A percentile compares a stretch with the other conserved stretches of the same genome.
These are phyloP conservation scores for Helicoverpa zea DNA, from an alignment of 1,140 invertebrate genomes.

Conservation along the genomic window DNA sequence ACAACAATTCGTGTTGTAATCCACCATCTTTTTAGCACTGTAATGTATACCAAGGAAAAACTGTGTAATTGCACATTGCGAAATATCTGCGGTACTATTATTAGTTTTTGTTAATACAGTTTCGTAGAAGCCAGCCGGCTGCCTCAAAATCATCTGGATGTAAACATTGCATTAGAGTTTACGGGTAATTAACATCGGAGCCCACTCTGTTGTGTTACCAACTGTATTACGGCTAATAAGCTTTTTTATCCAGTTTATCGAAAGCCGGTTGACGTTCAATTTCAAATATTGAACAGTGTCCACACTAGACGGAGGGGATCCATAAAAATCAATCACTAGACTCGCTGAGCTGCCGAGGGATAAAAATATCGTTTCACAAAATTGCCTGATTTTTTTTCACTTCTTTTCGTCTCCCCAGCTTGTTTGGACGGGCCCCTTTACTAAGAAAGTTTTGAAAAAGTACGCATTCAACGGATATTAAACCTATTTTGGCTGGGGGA, in stretches of 20 bases:
- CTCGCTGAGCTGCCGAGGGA: conserved; percentile 27
- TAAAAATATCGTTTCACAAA: conserved; percentile 23
- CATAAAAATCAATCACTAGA: conserved; percentile 38
- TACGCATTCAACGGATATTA: conserved; percentile 24
- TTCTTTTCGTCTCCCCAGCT: conserved; percentile 30
- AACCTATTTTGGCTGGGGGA: conserved; percentile 4
- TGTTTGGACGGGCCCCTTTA: conserved; percentile 40
- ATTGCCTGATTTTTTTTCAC: conserved; percentile 8
- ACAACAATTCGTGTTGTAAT: conserved; percentile 41
- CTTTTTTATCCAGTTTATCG: not conserved
- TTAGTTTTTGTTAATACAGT: conserved; percentile 35
- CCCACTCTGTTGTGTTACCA: not conserved
- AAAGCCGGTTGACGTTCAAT: conserved; percentile 20
- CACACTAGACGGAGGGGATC: conserved; percentile 6
- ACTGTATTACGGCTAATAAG: not conserved
- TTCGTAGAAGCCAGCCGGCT: conserved; percentile 36
- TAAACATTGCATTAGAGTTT: conserved; percentile 28
- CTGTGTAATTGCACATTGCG: conserved; percentile 51
- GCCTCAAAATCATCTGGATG: conserved; percentile 45
- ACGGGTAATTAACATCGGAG: conserved; percentile 33
- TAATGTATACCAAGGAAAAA: conserved; percentile 52
- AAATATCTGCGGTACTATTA: conserved; percentile 24
- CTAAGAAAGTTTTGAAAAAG: conserved; percentile 38
- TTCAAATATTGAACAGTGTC: conserved; percentile 25
- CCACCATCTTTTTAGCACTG: conserved; percentile 42